phyloP scores from a whole-genome alignment of 92 coral and sea anemone species.

The Heliopora coerulea region DNA sequence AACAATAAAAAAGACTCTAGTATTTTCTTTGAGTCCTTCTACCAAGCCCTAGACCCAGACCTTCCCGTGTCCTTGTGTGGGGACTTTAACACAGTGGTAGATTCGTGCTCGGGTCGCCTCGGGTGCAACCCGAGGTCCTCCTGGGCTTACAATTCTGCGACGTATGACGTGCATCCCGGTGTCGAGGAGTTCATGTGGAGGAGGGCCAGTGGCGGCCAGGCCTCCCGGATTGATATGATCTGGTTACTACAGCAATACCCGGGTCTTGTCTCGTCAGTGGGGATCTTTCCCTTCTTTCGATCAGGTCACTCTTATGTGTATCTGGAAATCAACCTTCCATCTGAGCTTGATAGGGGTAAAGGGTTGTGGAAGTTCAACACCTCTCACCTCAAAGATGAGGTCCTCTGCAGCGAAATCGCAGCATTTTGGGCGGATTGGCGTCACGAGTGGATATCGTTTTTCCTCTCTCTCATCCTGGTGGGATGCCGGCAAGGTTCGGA shows the following conservation, averaged over 20 bases:
- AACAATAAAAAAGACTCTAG: no score
- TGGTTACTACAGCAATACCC: slow-evolving; percentile 20
- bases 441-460: neutral
- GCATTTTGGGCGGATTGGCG: slow-evolving; percentile 45
- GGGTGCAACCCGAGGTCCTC: no score
- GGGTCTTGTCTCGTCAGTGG: slow-evolving; percentile 3
- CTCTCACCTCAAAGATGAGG: slow-evolving; percentile 35
- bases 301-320: slow-evolving; percentile 46
- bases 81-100: no score
- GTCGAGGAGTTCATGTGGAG: slow-evolving; percentile 17
- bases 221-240: slow-evolving; percentile 47
- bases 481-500: slow-evolving; percentile 45
- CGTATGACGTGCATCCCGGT: no score
- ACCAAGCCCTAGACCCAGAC: no score
- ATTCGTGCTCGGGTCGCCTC: no score
- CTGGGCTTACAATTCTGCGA: no score
- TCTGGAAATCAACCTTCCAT: slow-evolving; percentile 17
- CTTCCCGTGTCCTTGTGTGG: no score
- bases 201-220: slow-evolving; percentile 24
- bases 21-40: no score
- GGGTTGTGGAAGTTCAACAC: slow-evolving; percentile 58
- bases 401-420: neutral
- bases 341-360: slow-evolving; percentile 6
- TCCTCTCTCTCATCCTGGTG: slow-evolving; percentile 43
- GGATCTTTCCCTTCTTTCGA: slow-evolving; percentile 37